A percentile compares a stretch with the other conserved stretches of the same genome.
Evolutionary conservation across 2,888 invertebrate genomes (phyloP).

Genomic region (Hypena proboscidalis): DNA sequence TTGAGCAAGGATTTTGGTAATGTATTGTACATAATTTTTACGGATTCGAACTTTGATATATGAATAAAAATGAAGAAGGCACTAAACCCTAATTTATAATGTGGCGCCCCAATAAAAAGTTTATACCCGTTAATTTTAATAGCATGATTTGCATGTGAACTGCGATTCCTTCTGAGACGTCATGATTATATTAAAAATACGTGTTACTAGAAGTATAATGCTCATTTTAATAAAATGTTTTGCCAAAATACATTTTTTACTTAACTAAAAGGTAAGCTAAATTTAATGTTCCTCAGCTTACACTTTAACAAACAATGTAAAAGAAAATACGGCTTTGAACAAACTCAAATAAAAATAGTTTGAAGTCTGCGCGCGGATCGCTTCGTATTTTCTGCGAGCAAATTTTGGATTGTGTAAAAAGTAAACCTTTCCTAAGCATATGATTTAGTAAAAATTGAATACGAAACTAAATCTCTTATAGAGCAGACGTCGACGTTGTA

Average conservation of each 20-base stretch:
- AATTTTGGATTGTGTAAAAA: slow-evolving; percentile 32
- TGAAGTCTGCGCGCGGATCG: neutral
- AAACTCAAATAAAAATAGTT: slow-evolving; percentile 6
- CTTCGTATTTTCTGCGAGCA: slow-evolving; percentile 15
- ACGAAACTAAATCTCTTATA: slow-evolving; percentile 54
- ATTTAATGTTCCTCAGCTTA: neutral
- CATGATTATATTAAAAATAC: no score
- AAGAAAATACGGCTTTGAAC: neutral
- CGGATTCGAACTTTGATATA: no score
- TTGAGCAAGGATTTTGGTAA: slow-evolving; percentile 20
- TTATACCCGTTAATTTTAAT: no score
- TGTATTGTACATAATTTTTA: neutral
- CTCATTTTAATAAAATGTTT: no score
- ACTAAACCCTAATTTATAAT: no score
- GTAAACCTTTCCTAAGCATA: slow-evolving; percentile 45
- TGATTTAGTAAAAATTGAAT: slow-evolving; percentile 59
- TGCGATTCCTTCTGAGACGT: no score
- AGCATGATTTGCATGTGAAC: no score
- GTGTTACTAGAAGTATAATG: no score
- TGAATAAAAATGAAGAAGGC: no score
- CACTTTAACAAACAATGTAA: neutral
- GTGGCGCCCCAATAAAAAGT: no score
- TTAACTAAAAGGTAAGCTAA: no score
- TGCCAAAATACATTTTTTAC: no score
- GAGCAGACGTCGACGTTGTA: slow-evolving; percentile 57